Conservation (phyloP, 2,888 invertebrate species). For the Formica aserva region DNA sequence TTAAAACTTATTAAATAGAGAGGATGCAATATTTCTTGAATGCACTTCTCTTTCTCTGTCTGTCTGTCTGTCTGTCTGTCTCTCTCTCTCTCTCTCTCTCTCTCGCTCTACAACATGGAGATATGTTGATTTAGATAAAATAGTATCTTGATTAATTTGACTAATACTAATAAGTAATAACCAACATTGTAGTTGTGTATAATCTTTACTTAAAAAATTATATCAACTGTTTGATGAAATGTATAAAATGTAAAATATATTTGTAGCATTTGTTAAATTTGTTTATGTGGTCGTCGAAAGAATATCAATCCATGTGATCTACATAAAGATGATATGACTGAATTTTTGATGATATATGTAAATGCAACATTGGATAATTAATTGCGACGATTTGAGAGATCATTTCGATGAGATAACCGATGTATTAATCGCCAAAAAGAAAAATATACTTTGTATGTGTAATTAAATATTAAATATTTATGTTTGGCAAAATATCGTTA, state of each 20-base stretch:
- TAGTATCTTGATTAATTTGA: not conserved
- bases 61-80: too few relatives aligned
- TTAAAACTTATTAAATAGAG: not conserved
- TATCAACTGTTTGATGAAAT: not conserved
- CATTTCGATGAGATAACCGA: not conserved
- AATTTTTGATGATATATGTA: not conserved
- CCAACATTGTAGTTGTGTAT: not conserved
- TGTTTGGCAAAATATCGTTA: not conserved
- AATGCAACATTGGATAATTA: not conserved
- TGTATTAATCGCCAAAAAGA: not conserved
- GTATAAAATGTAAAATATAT: not conserved
- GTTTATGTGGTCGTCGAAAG: not conserved
- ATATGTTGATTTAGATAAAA: not conserved
- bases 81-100: too few relatives aligned
- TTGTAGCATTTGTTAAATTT: not conserved
- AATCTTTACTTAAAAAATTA: not conserved
- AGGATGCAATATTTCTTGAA: not conserved
- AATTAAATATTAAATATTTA: not conserved
- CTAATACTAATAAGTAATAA: not conserved
- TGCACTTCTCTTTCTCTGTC: not conserved
- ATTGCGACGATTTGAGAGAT: not conserved
- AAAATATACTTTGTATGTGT: not conserved
- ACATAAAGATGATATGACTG: not conserved
- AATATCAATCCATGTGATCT: not conserved
- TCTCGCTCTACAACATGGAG: not conserved